Conservation (phyloP, 2,888 invertebrate genomes). For the Scaptodrosophila latifasciaeformis region DNA sequence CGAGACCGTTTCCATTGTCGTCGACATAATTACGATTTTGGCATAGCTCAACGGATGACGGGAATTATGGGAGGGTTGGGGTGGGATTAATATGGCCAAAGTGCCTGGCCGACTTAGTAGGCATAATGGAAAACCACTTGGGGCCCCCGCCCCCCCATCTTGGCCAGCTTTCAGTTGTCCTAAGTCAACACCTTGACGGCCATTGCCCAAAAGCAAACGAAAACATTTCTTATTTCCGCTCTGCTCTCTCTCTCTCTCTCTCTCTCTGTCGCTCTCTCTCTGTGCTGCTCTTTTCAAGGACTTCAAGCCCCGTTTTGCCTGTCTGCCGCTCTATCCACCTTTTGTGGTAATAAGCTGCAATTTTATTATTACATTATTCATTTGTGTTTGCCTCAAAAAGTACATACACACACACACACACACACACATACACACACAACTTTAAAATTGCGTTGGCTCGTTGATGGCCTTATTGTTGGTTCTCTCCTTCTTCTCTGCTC, state of each 20-base stretch:
- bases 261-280: no score
- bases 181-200: slow-evolving; percentile 46
- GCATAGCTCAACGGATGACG: not conserved
- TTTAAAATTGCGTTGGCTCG: slow-evolving; percentile 4
- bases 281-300: no score
- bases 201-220: slow-evolving; percentile 1
- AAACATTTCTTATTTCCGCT: slow-evolving; percentile 21
- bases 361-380: slow-evolving; percentile 43
- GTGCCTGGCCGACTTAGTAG: slow-evolving; percentile 35
- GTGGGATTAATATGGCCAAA: no score
- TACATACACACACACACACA: no score
- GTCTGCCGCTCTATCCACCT: no score
- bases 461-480: not conserved
- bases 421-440: no score
- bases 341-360: slow-evolving; percentile 53
- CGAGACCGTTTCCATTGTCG: not conserved
- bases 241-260: slow-evolving; percentile 11
- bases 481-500: not conserved
- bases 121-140: slow-evolving; percentile 40
- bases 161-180: slow-evolving; percentile 23
- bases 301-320: no score
- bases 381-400: no score
- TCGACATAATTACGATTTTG: slow-evolving; percentile 1
- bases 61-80: no score
- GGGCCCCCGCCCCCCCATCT: slow-evolving; percentile 7